Conservation (phyloP, 2,888 invertebrate genomes). For the Trachelus troglodyta region DNA sequence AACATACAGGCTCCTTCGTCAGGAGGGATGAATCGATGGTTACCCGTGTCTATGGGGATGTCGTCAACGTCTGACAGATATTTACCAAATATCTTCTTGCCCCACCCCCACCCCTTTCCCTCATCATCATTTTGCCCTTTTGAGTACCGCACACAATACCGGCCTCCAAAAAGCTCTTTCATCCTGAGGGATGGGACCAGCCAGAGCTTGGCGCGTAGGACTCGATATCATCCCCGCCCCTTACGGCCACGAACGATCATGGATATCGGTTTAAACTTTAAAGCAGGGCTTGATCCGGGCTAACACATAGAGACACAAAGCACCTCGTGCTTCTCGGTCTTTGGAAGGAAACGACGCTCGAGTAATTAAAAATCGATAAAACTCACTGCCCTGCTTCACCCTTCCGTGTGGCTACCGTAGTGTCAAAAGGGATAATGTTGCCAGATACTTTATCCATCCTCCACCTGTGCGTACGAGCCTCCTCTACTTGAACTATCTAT, state of each 20-base stretch:
- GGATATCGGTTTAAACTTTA: conserved; percentile 39
- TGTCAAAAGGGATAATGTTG: too few relatives aligned
- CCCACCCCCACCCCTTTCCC: too few relatives aligned
- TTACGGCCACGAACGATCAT: conserved; percentile 9
- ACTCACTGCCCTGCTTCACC: conserved; percentile 50
- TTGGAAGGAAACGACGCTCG: conserved; percentile 49
- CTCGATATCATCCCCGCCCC: background rate
- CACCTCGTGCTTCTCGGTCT: conserved; percentile 29
- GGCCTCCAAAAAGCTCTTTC: background rate
- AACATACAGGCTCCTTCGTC: too few relatives aligned
- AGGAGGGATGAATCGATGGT: too few relatives aligned
- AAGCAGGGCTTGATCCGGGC: conserved; percentile 27
- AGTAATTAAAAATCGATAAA: conserved; percentile 64
- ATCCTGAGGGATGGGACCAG: background rate
- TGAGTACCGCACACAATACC: background rate
- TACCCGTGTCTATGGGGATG: too few relatives aligned
- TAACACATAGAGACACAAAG: conserved; percentile 16
- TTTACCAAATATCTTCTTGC: background rate
- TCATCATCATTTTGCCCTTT: background rate
- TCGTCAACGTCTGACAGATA: too few relatives aligned
- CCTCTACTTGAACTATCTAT: too few relatives aligned
- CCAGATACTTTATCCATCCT: too few relatives aligned
- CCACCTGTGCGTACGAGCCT: too few relatives aligned
- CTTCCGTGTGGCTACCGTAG: background rate
- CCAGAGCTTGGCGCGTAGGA: background rate